Conservation (phyloP, 2,113 vertebrate species). For the Pachycephala philippinensis region DNA sequence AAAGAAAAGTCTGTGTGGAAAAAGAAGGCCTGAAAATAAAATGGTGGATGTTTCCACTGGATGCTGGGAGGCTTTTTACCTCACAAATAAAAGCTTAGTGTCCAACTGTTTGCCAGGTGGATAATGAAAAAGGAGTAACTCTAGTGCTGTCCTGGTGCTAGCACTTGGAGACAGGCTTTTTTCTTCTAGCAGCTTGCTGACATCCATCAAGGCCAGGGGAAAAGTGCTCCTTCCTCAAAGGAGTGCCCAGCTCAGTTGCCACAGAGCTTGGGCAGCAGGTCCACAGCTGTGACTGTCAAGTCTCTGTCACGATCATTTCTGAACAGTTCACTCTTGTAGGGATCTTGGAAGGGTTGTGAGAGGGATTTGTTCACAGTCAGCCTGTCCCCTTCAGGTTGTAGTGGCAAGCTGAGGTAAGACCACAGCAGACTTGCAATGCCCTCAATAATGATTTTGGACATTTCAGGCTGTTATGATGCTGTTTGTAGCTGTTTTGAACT, state of each 20-base stretch:
- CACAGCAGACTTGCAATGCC: not conserved
- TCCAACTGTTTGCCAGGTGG: not conserved
- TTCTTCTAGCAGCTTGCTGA: not conserved
- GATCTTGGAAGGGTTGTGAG: not conserved
- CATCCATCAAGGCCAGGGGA: not conserved
- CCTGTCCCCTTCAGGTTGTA: not conserved
- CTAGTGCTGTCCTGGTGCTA: not conserved
- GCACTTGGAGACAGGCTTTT: not conserved
- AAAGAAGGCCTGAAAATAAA: not conserved
- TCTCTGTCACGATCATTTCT: not conserved
- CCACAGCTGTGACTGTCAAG: not conserved
- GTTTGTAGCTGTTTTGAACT: not conserved
- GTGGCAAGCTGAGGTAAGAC: not conserved
- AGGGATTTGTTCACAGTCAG: not conserved
- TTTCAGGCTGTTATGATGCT: not conserved
- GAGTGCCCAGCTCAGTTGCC: not conserved
- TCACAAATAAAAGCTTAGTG: not conserved
- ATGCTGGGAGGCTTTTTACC: not conserved
- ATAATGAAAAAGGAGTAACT: not conserved
- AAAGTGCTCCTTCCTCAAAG: not conserved
- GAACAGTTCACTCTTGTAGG: not conserved
- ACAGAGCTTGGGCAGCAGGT: not conserved
- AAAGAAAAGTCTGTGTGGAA: not conserved
- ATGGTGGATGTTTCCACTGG: not conserved
- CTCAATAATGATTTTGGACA: not conserved